Conservation (phyloP, 2,797 vertebrate species). For the Atherinosoma microstoma region DNA sequence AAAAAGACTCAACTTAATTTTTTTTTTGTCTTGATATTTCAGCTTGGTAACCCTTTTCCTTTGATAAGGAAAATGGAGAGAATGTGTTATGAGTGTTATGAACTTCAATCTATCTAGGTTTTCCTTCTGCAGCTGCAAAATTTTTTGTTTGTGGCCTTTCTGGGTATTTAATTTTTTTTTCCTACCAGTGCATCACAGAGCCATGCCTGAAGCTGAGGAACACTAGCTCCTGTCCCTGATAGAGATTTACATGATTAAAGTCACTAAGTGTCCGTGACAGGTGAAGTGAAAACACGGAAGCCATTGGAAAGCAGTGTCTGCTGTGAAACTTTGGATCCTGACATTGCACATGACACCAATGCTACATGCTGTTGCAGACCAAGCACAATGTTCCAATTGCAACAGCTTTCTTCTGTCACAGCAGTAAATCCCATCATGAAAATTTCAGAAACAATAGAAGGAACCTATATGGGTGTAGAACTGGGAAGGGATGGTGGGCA, state of each 20-base stretch:
- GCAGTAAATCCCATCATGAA: too few species aligned
- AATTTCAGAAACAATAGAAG: too few species aligned
- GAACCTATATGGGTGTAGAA: too few species aligned
- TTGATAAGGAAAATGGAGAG: constrained; percentile 20
- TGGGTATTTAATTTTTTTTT: constrained; percentile 22
- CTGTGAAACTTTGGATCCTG: background rate
- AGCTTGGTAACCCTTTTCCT: constrained; percentile 17
- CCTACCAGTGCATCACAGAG: constrained; percentile 23
- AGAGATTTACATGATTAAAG: constrained; percentile 14
- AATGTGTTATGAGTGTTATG: constrained; percentile 1
- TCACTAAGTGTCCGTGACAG: background rate
- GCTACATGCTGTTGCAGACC: too few species aligned
- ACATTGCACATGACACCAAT: background rate
- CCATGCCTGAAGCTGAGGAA: constrained; percentile 11
- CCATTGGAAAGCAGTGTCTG: background rate
- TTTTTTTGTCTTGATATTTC: constrained; percentile 1
- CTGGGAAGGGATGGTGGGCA: too few species aligned
- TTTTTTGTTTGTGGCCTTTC: background rate
- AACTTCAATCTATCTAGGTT: background rate
- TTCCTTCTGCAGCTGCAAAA: constrained; percentile 8
- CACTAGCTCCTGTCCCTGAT: constrained; percentile 20
- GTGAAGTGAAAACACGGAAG: constrained; percentile 1
- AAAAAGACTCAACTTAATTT: background rate
- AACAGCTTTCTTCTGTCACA: too few species aligned
- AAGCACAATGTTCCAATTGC: too few species aligned